phyloP scores from a whole-genome alignment of 2,113 vertebrate species.

The Psittacara wagleri region DNA sequence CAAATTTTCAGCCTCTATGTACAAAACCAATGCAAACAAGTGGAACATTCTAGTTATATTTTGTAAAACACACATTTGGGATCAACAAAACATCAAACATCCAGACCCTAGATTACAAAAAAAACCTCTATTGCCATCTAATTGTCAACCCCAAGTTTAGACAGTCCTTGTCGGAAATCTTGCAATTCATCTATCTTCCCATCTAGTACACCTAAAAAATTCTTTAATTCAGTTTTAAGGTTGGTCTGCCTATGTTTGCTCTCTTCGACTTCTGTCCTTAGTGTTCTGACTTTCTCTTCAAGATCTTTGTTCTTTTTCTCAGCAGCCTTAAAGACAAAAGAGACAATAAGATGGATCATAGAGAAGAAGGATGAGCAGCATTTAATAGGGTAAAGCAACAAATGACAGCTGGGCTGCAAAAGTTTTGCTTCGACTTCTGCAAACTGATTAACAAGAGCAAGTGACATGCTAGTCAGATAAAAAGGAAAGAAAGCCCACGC shows the following conservation, averaged over 20 bases:
- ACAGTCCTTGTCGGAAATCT: constrained; percentile 91
- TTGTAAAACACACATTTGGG: constrained; percentile 67
- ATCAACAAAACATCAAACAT: constrained; percentile 63
- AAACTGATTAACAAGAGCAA: not conserved
- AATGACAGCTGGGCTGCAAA: not conserved
- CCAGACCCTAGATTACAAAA: constrained; percentile 59
- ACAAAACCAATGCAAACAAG: constrained; percentile 67
- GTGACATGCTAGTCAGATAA: not conserved
- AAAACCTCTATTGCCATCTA: constrained; percentile 66
- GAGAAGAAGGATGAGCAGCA: not conserved
- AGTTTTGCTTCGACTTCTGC: not conserved
- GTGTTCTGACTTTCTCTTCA: constrained; percentile 80
- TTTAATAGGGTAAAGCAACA: not conserved
- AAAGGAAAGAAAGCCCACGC: not conserved
- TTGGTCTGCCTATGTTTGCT: constrained; percentile 85
- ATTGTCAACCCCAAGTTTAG: constrained; percentile 89
- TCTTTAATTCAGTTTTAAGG: constrained; percentile 92
- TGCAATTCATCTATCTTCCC: constrained; percentile 96
- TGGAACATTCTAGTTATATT: constrained; percentile 55
- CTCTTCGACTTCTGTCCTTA: constrained; percentile 86
- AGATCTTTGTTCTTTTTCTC: constrained; percentile 88
- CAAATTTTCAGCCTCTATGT: constrained; percentile 58
- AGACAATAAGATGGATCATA: not conserved
- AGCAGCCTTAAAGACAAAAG: constrained; percentile 78
- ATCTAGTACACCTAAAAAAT: constrained; percentile 91